phyloP scores from a whole-genome alignment of 2,113 vertebrate genomes.

The Symphodus melops region DNA sequence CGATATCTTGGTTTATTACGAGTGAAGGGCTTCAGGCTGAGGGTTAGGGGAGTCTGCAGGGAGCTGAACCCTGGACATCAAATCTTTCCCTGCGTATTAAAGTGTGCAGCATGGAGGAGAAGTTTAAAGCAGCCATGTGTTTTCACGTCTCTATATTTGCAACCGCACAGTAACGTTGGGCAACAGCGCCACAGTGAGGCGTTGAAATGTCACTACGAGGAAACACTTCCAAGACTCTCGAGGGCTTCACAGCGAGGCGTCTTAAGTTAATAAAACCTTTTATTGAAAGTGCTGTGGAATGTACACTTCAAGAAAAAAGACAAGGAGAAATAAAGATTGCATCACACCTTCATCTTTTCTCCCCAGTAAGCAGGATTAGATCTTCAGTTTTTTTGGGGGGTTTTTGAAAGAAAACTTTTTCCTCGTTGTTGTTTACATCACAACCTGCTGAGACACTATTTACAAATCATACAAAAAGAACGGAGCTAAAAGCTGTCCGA shows the following conservation, averaged over 20 bases:
- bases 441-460: slow-evolving; percentile 76
- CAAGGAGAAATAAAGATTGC: slow-evolving; percentile 12
- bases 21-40: too few species aligned
- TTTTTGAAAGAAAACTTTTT: slow-evolving; percentile 34
- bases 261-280: slow-evolving; percentile 70
- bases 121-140: too few species aligned
- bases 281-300: slow-evolving; percentile 80
- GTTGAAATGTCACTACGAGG: not conserved
- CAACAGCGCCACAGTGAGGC: not conserved
- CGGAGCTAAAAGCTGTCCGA: slow-evolving; percentile 51
- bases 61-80: too few species aligned
- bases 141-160: not conserved
- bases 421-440: slow-evolving; percentile 57
- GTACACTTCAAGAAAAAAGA: slow-evolving; percentile 64
- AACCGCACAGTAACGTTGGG: not conserved
- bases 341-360: slow-evolving; percentile 26
- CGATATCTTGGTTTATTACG: too few species aligned
- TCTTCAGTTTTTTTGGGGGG: not conserved
- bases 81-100: too few species aligned
- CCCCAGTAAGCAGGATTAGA: slow-evolving; percentile 50
- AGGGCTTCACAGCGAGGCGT: not conserved
- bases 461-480: slow-evolving; percentile 82
- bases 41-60: too few species aligned
- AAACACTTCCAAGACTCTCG: not conserved
- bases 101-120: too few species aligned